Base-by-base conservation (phyloP, 2,888 invertebrate genomes). In the Catocala nupta region DNA sequence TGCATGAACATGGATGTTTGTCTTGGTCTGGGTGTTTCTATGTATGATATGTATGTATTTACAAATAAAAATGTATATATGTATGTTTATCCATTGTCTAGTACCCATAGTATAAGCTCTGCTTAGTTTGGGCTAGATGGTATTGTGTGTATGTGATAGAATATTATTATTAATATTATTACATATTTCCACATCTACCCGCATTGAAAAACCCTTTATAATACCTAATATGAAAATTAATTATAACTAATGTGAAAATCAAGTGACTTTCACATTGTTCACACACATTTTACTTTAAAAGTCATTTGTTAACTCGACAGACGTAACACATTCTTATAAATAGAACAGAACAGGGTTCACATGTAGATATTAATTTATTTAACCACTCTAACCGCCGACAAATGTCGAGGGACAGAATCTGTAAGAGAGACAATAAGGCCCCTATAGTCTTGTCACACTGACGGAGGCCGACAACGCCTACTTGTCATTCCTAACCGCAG, bases 401-500 rank as follows among this genome's bases (percentile, higher is more conserved):
- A 76, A 73, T 62, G 68, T 34, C 54, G 55, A 51, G 63, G 57
- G 70, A 68, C 62, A 51, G 65, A 77, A 68, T 77, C 70, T 71
- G 67, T 65, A 53, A 71, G 54, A 55, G 54, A 57, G 47, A 74
- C 75, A 74, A 77, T 68, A 65, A 59, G 16, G 63, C 59, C 64
- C 36, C 66, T 62, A 52, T 61, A 63, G 63, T 50, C 61, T 60
- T 59, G 60, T 59, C 58, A 63, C 58, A 57, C 54, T 67, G 67
- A 69, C 74, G 66, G 58, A 71, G 63, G 69, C 76, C 50, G 42
- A 66, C 55, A 71, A 63, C 63, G 58, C 53, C 72, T 75, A 71
- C 76, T 76, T 75, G 65, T 73, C 65, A 73, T 73, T 71, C 60
- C 58, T 71, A 66, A 67, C 62, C 50, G 12, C 33, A 57, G 62